These are phyloP conservation scores for Lipophrys pholis DNA, from an alignment of 2,113 vertebrate genomes.

Conservation along the genomic window DNA sequence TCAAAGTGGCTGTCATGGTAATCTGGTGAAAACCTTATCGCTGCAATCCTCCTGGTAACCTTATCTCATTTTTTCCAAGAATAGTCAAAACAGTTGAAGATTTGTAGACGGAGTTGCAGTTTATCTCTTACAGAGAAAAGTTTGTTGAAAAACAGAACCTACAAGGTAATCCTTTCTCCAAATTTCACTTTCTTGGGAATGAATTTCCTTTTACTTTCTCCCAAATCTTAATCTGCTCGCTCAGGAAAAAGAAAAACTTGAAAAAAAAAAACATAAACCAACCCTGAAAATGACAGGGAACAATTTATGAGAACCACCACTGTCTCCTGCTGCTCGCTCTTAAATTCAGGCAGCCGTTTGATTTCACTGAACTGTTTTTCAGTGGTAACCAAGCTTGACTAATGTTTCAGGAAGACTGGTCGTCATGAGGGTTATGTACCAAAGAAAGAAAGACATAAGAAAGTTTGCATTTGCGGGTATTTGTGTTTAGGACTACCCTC, in stretches of 20 bases:
- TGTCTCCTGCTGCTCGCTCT: slow-evolving; percentile 36
- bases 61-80: slow-evolving; percentile 46
- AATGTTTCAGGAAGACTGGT: slow-evolving; percentile 54
- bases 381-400: slow-evolving; percentile 60
- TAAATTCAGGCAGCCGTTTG: slow-evolving; percentile 49
- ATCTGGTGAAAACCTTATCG: slow-evolving; percentile 25
- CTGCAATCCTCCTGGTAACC: slow-evolving; percentile 36
- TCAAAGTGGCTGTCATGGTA: slow-evolving; percentile 21
- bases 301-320: slow-evolving; percentile 54
- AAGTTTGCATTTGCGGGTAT: background rate
- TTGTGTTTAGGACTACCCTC: background rate
- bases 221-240: slow-evolving; percentile 21
- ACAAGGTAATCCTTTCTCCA: slow-evolving; percentile 45
- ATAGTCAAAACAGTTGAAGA: slow-evolving; percentile 54
- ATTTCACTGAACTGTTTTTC: slow-evolving; percentile 68
- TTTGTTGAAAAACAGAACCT: slow-evolving; percentile 27
- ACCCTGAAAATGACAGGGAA: background rate
- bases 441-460: background rate
- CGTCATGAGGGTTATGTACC: slow-evolving; percentile 11
- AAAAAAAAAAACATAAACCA: background rate
- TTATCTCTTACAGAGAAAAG: slow-evolving; percentile 24
- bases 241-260: background rate
- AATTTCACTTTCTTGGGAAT: slow-evolving; percentile 20
- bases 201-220: slow-evolving; percentile 43
- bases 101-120: slow-evolving; percentile 29